Evolutionary conservation across 2,888 invertebrate genomes (phyloP).

Genomic region (Sthenelais limicola): DNA sequence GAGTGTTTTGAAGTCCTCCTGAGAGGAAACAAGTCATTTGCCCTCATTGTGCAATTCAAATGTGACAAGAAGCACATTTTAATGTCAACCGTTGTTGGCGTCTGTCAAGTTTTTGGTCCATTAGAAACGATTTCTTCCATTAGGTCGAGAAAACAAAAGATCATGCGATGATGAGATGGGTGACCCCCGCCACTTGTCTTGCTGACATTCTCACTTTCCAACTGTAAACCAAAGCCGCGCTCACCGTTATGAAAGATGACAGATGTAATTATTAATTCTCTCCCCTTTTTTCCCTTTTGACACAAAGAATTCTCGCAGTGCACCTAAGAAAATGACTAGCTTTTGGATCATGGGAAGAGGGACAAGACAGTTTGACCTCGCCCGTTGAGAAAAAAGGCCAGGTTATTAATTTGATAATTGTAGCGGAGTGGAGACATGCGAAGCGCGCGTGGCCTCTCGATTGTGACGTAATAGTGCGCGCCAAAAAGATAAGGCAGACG

Average conservation of each 20-base stretch:
- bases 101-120: no score
- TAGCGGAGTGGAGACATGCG: slow-evolving; percentile 8
- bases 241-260: slow-evolving; percentile 1
- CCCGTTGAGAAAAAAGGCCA: background rate
- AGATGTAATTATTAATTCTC: slow-evolving; percentile 13
- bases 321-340: no score
- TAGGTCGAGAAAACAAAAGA: no score
- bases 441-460: slow-evolving; percentile 22
- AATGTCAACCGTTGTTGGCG: no score
- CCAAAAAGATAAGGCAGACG: slow-evolving; percentile 1
- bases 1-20: no score
- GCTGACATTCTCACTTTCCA: no score
- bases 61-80: no score
- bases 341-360: background rate
- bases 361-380: background rate
- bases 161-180: background rate
- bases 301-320: background rate
- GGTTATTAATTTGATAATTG: slow-evolving; percentile 40
- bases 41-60: no score
- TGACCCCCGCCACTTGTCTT: no score
- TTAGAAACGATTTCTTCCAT: no score
- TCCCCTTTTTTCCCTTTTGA: background rate
- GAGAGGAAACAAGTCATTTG: no score
- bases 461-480: background rate
- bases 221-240: no score